Evolutionary conservation across 1,140 invertebrate species (phyloP), one percentile per base, ranked within the genome.

Genomic region (Acromyrmex charruanus): DNA sequence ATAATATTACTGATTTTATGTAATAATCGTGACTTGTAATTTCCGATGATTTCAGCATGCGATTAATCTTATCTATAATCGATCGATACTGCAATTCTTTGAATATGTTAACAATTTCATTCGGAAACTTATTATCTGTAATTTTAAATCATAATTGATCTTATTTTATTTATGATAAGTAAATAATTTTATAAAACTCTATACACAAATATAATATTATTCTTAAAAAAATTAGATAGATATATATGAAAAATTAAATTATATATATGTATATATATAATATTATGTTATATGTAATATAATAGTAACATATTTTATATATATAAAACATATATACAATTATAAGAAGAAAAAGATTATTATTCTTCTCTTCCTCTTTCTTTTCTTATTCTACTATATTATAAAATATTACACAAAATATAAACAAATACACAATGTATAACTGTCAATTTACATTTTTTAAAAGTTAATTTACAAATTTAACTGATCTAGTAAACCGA

Each of bases 1-100:
- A 53, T 51, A 61, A 61, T 61, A 61, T 10, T 77, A 79, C 2
- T 63, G 39, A 49, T 28, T 79, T 77, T 77, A 77, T 65, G 58
- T 51, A 63, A 63, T 65, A 65, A 49, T 49, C 4, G 25, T 77
- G 59, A 63, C 59, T 77, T 77, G 59, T 39, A 18, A 14, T 35
- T 66, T 79, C 12, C 9, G 18, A n/a, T 25, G 21, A 28, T 31
- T 10, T 77, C 16, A 77, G 16, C n/a, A 28, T 9, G 16, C 7
- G 7, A 63, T 65, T 2, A 28, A 66, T 79, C 61, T 79, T 79
- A 79, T 79, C 75, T 65, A 0, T 58, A 31, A 49, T 49, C 1
- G 28, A 65, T 66, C 7, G 61, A 51, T 77, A 31, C 9, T 18
- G 25, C 12, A 21, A 66, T 79, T n/a, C 21, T 66, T 69, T 49